These are phyloP conservation scores for Felis chaus DNA, from an alignment of 2,113 vertebrate species.

Conservation along the genomic window DNA sequence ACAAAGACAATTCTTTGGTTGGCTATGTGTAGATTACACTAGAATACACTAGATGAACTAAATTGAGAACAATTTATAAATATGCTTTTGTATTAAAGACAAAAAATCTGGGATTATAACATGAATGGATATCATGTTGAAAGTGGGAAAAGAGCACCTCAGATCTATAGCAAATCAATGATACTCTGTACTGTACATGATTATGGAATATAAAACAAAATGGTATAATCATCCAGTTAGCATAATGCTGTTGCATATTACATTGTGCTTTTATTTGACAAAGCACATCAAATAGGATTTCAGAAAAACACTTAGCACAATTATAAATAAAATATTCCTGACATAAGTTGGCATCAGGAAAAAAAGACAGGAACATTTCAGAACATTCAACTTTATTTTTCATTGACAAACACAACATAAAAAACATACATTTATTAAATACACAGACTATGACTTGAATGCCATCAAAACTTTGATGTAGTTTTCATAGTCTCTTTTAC, in stretches of 20 bases:
- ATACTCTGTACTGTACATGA: neutral
- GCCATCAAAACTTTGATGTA: conserved; percentile 14
- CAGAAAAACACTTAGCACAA: neutral
- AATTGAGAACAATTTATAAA: conserved; percentile 17
- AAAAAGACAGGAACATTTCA: neutral
- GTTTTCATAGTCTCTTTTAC: conserved; percentile 57
- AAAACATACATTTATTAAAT: conserved; percentile 24
- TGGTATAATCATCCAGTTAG: neutral
- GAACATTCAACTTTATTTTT: conserved; percentile 76
- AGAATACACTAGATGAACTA: neutral
- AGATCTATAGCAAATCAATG: neutral
- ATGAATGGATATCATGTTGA: neutral
- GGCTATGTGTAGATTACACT: neutral
- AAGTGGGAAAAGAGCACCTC: neutral
- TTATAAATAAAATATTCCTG: conserved; percentile 36
- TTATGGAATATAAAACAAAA: neutral
- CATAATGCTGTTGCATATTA: neutral
- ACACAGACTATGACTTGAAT: conserved; percentile 41
- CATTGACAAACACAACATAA: conserved; percentile 57
- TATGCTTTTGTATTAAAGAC: neutral
- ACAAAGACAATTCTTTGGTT: neutral
- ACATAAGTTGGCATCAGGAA: conserved; percentile 22
- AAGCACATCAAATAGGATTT: neutral
- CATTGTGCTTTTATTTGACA: conserved; percentile 15
- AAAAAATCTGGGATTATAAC: neutral